Percentiles rank a stretch among this genome's conserved stretches.
Conservation (phyloP, 1,140 invertebrate species). For the Diorhabda sublineata region DNA sequence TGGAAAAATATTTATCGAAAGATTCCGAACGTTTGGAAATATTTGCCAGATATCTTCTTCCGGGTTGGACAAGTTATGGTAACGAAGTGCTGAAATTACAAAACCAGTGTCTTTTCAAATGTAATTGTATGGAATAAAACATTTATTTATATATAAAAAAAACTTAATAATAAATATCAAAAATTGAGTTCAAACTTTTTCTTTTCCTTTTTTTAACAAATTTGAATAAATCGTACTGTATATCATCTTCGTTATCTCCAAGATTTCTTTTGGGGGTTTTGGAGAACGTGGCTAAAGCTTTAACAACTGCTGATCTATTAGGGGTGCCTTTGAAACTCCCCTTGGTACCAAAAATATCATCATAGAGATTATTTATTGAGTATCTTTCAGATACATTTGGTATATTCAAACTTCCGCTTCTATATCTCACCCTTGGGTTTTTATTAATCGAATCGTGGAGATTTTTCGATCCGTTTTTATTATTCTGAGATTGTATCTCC, state of each 20-base stretch:
- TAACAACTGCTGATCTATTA: slow-evolving; percentile 21
- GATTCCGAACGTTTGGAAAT: slow-evolving; percentile 73
- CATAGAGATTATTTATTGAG: slow-evolving; percentile 23
- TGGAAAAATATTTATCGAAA: slow-evolving; percentile 57
- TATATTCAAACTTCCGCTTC: slow-evolving; percentile 24
- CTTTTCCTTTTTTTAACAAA: slow-evolving; percentile 22
- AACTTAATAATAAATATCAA: slow-evolving; percentile 28
- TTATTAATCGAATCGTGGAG: slow-evolving; percentile 14
- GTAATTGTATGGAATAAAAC: slow-evolving; percentile 2
- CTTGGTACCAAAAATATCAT: slow-evolving; percentile 21
- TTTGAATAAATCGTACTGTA: slow-evolving; percentile 25
- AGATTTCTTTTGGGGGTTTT: neutral
- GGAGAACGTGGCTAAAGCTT: slow-evolving; percentile 21
- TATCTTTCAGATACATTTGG: slow-evolving; percentile 23
- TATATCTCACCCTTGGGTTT: slow-evolving; percentile 12
- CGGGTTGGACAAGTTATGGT: slow-evolving; percentile 78
- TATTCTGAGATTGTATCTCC: slow-evolving; percentile 21
- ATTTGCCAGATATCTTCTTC: slow-evolving; percentile 84
- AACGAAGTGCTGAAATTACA: slow-evolving; percentile 81
- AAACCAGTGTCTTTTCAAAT: slow-evolving; percentile 56
- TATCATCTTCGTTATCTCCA: slow-evolving; percentile 13
- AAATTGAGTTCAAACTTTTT: slow-evolving; percentile 25
- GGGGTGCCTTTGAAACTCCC: slow-evolving; percentile 27
- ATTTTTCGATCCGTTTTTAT: slow-evolving; percentile 8
- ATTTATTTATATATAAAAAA: neutral